Evolutionary conservation across 2,797 vertebrate species (phyloP), one percentile per base, ranked within the genome.

Genomic region (Melanotaenia maccullochi): DNA sequence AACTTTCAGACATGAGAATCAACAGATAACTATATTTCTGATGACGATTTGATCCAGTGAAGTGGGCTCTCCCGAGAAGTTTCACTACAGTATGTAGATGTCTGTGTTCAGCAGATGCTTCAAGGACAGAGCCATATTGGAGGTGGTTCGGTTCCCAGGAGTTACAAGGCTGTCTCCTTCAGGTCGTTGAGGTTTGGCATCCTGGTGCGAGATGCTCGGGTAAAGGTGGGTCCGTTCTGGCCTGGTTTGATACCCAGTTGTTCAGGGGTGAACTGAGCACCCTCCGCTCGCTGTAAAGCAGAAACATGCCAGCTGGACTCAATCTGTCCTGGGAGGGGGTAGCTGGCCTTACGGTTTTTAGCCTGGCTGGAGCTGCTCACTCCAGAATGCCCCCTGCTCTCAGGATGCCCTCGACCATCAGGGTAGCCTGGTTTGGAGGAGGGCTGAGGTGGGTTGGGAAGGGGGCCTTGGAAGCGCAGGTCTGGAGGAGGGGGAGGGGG

Each of bases 141-240:
- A 89, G 88, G 83, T 60, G 84, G 71, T 51, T 54, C 73, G 68
- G 68, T 80, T 72, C 20, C 18, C 30, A 28, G 35, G 65, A 25
- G 69, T 87, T 90, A 99, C 95, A 99, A 95, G 86, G 98, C 98
- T 0, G 98, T 99, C 93, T 99, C 98, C 92, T 99, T 99, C 83
- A 99, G 94, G 94, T 99, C 97, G 18, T 99, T 99, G 90, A 99
- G 96, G 85, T 99, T 99, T 72, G 97, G 97, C 96, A 99, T 97
- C 73, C 97, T 95, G 33, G 95, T 73, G 49, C 98, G 95, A 85
- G 96, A 95, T 38, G 97, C 94, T 83, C 98, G 94, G 89, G 94
- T 95, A 65, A 98, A 99, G 8, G 96, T 95, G 88, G 96, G 97
- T 92, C 97, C 98, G 0, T 99, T 99, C 93, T 97, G 97, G 70